phyloP scores from a whole-genome alignment of 2,113 vertebrate genomes.

The Calonectris borealis region DNA sequence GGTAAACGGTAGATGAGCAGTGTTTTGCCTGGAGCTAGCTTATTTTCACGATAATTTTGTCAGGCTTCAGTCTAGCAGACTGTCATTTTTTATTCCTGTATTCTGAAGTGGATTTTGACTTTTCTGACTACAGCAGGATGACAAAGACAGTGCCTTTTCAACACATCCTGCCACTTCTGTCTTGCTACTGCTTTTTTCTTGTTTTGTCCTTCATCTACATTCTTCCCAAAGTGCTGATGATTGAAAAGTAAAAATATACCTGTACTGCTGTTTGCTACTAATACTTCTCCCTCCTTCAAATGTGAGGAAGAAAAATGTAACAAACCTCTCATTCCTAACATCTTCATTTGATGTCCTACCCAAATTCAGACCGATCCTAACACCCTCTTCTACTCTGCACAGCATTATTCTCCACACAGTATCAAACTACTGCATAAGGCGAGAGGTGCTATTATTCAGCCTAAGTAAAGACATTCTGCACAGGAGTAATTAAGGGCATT shows the following conservation, averaged over 20 bases:
- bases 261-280: not conserved
- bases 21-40: not conserved
- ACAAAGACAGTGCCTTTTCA: not conserved
- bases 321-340: not conserved
- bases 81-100: not conserved
- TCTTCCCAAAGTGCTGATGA: not conserved
- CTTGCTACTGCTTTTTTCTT: not conserved
- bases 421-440: not conserved
- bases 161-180: not conserved
- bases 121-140: not conserved
- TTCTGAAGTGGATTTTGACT: slow-evolving; percentile 4
- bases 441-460: not conserved
- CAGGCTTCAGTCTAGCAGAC: not conserved
- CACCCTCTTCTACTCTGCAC: not conserved
- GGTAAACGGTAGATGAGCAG: not conserved
- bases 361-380: not conserved
- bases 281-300: not conserved
- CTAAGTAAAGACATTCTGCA: not conserved
- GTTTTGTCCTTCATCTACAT: not conserved
- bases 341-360: not conserved
- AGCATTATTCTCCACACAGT: not conserved
- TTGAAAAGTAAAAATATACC: not conserved
- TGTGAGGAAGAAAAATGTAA: not conserved
- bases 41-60: not conserved
- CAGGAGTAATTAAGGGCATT: not conserved